A percentile compares a stretch with the other conserved stretches of the same genome.
Conservation (phyloP, 1,140 invertebrate species). For the Drosophila saltans region DNA sequence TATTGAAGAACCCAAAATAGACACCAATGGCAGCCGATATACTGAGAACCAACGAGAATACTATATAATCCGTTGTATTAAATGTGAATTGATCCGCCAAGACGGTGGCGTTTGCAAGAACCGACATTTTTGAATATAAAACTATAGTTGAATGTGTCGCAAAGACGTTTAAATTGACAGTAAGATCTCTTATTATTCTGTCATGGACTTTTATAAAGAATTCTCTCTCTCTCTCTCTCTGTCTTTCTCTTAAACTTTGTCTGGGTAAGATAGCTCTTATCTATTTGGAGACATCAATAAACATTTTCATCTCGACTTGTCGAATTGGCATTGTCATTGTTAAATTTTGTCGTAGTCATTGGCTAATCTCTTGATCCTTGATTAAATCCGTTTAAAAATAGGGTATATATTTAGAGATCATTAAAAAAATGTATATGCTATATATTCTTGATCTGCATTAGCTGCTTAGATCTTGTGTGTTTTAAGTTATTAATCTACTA, state of each 20-base stretch:
- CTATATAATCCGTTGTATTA: slow-evolving; percentile 85
- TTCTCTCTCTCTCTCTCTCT: not conserved
- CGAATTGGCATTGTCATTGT: not conserved
- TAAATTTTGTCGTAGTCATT: not conserved
- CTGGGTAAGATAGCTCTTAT: slow-evolving; percentile 1
- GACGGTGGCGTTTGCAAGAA: slow-evolving; percentile 38
- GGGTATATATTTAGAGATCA: not conserved
- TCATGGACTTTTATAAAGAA: not conserved
- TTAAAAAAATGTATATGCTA: no score
- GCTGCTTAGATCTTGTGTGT: no score
- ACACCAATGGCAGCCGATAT: slow-evolving; percentile 87
- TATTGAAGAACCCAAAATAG: slow-evolving; percentile 85
- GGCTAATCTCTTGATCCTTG: not conserved
- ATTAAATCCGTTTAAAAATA: not conserved
- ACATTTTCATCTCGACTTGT: not conserved
- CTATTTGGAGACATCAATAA: not conserved
- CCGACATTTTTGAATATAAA: slow-evolving; percentile 39
- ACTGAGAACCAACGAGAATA: slow-evolving; percentile 86
- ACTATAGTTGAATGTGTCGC: not conserved
- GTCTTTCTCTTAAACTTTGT: not conserved
- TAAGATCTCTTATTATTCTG: not conserved
- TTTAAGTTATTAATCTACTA: no score
- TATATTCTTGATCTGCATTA: no score
- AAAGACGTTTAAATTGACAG: not conserved
- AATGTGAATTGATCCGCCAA: slow-evolving; percentile 73